Percentiles rank a stretch among this genome's conserved stretches.
phyloP scores from a whole-genome alignment of 1,140 invertebrate genomes.

The Ericerus pela region DNA sequence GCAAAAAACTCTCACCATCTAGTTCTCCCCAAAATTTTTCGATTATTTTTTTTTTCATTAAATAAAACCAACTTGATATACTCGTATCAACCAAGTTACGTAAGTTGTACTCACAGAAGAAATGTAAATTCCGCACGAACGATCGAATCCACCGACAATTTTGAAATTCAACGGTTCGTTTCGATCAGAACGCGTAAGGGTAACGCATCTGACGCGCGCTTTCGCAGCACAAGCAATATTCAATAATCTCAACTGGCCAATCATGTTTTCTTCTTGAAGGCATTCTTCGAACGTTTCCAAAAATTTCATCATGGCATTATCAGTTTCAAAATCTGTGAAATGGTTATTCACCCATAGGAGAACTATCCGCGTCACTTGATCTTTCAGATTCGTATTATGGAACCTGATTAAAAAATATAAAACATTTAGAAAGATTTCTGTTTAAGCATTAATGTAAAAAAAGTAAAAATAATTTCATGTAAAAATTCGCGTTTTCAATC shows the following conservation, averaged over 20 bases:
- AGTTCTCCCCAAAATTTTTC: too few species aligned
- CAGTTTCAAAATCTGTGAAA: constrained; percentile 97
- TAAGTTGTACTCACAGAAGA: constrained; percentile 47
- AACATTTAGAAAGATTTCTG: background rate
- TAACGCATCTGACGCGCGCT: constrained; percentile 77
- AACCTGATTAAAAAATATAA: constrained; percentile 35
- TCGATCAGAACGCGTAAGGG: constrained; percentile 73
- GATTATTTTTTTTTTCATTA: too few species aligned
- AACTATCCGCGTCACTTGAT: constrained; percentile 86
- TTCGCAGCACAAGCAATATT: constrained; percentile 96
- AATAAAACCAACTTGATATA: too few species aligned
- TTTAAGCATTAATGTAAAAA: too few species aligned
- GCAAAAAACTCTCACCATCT: too few species aligned
- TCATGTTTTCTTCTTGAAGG: constrained; percentile 71
- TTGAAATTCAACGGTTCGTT: constrained; percentile 87
- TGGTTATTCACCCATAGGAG: constrained; percentile 98
- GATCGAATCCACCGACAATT: constrained; percentile 84
- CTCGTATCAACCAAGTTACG: too few species aligned
- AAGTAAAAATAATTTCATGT: too few species aligned
- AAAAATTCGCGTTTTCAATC: too few species aligned
- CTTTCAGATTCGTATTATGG: constrained; percentile 57
- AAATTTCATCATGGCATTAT: constrained; percentile 92
- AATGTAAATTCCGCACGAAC: constrained; percentile 85
- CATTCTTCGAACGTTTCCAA: constrained; percentile 81
- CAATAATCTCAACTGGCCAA: constrained; percentile 58